Percentiles rank a stretch among this genome's conserved stretches.
Conservation (phyloP, 2,113 vertebrate species). For the Elachura formosa region DNA sequence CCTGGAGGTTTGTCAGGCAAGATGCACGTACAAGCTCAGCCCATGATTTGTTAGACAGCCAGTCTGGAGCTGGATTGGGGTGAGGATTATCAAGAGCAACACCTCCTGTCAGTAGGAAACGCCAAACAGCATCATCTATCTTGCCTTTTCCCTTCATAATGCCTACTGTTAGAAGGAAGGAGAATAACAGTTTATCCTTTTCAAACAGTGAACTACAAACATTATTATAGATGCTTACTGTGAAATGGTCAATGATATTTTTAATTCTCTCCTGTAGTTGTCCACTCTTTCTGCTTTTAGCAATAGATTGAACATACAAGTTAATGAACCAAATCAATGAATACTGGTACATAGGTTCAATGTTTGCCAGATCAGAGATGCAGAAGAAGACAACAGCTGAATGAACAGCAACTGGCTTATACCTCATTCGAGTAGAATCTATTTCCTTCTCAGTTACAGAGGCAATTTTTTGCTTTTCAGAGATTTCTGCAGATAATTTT, state of each 20-base stretch:
- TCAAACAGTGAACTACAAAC: conserved; percentile 91
- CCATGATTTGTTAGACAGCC: conserved; percentile 89
- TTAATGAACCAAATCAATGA: conserved; percentile 90
- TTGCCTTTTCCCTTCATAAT: conserved; percentile 82
- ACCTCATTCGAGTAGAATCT: conserved; percentile 86
- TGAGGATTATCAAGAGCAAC: conserved; percentile 87
- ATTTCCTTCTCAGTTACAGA: conserved; percentile 85
- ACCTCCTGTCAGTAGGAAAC: conserved; percentile 87
- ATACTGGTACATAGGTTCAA: conserved; percentile 95
- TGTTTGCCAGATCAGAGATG: conserved; percentile 88
- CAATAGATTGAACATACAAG: conserved; percentile 83
- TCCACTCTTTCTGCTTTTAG: conserved; percentile 77
- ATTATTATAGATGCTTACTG: conserved; percentile 85
- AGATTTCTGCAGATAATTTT: conserved; percentile 85
- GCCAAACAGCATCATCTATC: conserved; percentile 80
- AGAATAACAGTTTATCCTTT: conserved; percentile 92
- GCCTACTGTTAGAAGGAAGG: conserved; percentile 84
- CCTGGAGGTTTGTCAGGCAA: conserved; percentile 67
- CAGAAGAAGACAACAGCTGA: conserved; percentile 91
- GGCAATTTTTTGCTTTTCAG: conserved; percentile 87
- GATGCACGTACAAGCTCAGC: conserved; percentile 86
- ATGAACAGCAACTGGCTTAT: conserved; percentile 86
- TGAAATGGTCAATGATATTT: conserved; percentile 82
- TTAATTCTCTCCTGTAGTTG: conserved; percentile 73
- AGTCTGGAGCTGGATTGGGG: conserved; percentile 83